Base-by-base conservation (phyloP, 2,797 vertebrate species). In the Gobionotothen gibberifrons region DNA sequence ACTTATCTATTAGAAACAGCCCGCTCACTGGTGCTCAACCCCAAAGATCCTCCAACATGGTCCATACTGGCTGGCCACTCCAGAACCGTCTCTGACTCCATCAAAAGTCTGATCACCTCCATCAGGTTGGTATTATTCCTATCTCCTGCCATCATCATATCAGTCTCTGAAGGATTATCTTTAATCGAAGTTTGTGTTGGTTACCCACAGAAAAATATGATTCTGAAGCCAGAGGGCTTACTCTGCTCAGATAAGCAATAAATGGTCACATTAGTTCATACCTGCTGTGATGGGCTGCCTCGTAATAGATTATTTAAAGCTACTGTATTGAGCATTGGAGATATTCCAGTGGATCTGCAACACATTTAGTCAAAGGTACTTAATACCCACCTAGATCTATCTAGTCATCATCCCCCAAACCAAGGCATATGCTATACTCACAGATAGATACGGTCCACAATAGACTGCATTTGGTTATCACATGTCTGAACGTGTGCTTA, bases 81-180 rank as follows among this genome's bases (percentile, higher is more conserved):
- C 4, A 96, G 98, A 69, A 98, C 97, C 0, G 97, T 99, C 49
- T 99, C 98, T 0, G 98, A 99, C 92, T 98, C 98, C 72, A 99
- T 99, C 86, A 99, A 99, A 92, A 97, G 97, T 79, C 97, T 99
- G 82, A 99, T 99, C 88, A 99, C 98, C 0, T 97, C 98, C 51
- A 99, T 99, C 92, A 97, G 98, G 98, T 99, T 79, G 43, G 93
- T 82, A 14, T 53, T 29, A 76, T 82, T 74, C 85, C 42, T 58
- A 49, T 15, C 42, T 17, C 17, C 43, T 14, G 48, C 36, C 68
- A 40, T n/a, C n/a, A n/a, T n/a, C n/a, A n/a, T 17, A n/a, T 62
- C n/a, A 57, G 56, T 79, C 65, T 77, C 71, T 61, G 65, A 46
- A 73, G 69, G 74, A 80, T 80, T 72, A 79, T 59, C 49, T 53